Conservation (phyloP, 2,888 invertebrate species). For the Epirrhoe tristata region DNA sequence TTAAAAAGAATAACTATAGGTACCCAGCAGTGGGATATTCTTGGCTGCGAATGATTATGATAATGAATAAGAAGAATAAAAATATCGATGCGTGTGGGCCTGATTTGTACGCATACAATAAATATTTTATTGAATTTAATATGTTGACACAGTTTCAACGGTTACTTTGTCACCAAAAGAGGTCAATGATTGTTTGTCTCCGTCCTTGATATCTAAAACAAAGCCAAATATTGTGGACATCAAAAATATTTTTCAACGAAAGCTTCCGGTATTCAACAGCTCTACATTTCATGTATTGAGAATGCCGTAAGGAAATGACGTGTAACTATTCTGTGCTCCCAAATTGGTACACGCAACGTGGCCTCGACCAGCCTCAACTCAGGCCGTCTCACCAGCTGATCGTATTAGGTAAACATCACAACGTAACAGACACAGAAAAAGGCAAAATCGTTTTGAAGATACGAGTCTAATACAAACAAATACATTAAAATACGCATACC, state of each 20-base stretch:
- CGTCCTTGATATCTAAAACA: background rate
- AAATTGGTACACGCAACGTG: slow-evolving; percentile 15
- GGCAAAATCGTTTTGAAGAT: no score
- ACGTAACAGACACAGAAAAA: no score
- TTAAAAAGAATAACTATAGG: no score
- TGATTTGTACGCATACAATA: background rate
- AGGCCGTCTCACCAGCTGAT: slow-evolving; percentile 1
- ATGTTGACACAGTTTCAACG: background rate
- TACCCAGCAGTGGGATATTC: no score
- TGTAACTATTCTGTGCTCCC: slow-evolving; percentile 15
- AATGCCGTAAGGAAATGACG: slow-evolving; percentile 15
- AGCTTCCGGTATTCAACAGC: slow-evolving; percentile 6
- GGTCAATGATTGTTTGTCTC: background rate
- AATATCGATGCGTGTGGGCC: background rate
- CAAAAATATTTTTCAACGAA: background rate
- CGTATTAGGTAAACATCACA: no score
- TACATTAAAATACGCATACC: no score
- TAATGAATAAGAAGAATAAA: background rate
- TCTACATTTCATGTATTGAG: slow-evolving; percentile 4
- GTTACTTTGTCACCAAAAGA: background rate
- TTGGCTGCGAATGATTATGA: no score
- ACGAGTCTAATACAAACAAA: no score
- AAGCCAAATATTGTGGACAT: background rate
- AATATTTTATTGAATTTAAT: slow-evolving; percentile 1
- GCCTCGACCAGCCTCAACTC: slow-evolving; percentile 40